Evolutionary conservation across 2,113 vertebrate species (phyloP), one percentile per base, ranked within the genome.

Genomic region (Desmodus rotundus): DNA sequence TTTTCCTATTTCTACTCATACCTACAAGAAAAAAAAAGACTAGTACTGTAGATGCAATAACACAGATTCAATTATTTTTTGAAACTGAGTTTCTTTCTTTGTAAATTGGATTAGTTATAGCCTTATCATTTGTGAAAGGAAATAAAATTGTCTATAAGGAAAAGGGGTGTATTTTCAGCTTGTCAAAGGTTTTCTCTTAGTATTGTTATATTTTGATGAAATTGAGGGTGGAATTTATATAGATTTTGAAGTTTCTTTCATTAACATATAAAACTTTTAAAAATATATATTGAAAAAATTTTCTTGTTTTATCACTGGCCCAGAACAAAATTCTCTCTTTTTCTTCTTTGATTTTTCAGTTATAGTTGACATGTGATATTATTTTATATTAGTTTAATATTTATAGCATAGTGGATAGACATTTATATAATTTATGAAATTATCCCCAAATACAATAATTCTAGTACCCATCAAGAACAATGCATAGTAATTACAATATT

Each of bases 31-130:
- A 38, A 38, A 94, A 63, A 85, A 97, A 56, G 47, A 31, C 38
- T 88, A n/a, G 33, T 85, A 77, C 77, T 93, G 9, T 68, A 76
- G 33, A 33, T 72, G 52, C 95, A 92, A 95, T 45, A 90, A 63
- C 58, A 73, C 28, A 95, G 68, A 96, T 93, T 89, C 54, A 94
- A 94, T 96, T 97, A 96, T 92, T 77, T 87, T 86, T 76, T 70
- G 68, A 89, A 89, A 90, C 78, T 67, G 90, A 52, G 31, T 87
- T 92, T 92, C 41, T 84, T 5, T 94, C 68, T 96, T 87, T 91
- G 76, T 77, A 94, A 93, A 96, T 91, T 76, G 28, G 38, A 78
- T 96, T 96, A 70, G 22, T 91, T 96, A 85, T n/a, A 91, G 45
- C 68, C 36, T 95, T 82, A 85, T 61, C 67, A 83, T 82, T 87